Percentiles rank a stretch among this genome's conserved stretches.
Evolutionary conservation across 2,888 invertebrate genomes (phyloP).

Genomic region (Bellardia bayeri): DNA sequence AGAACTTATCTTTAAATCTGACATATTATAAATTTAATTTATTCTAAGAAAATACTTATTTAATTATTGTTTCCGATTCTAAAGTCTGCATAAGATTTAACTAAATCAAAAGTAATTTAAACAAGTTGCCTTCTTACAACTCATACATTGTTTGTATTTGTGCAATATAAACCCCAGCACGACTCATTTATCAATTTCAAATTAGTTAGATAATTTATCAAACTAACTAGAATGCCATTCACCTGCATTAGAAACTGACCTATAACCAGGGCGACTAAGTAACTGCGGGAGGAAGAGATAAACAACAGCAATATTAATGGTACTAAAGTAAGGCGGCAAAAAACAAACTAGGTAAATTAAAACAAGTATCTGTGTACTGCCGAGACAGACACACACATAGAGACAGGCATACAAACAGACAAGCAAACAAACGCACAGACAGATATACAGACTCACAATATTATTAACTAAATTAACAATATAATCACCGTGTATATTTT

Average conservation of each 20-base stretch:
- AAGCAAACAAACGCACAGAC: background rate
- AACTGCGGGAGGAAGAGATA: conserved; percentile 50
- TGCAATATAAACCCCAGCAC: background rate
- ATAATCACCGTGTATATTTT: conserved; percentile 37
- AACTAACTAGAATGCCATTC: conserved; percentile 23
- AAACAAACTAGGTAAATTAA: conserved; percentile 4
- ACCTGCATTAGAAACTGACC: conserved; percentile 27
- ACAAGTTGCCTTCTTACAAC: background rate
- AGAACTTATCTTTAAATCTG: too few species aligned
- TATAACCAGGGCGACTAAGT: conserved; percentile 1
- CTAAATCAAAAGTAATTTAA: background rate
- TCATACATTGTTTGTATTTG: background rate
- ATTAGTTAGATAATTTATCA: conserved; percentile 37
- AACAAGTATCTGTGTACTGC: conserved; percentile 18
- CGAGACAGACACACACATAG: background rate
- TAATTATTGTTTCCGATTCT: too few species aligned
- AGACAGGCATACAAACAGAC: background rate
- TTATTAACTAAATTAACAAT: conserved; percentile 42
- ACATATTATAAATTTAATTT: too few species aligned
- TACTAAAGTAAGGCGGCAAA: conserved; percentile 28
- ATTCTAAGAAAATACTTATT: too few species aligned
- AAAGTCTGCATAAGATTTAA: too few species aligned
- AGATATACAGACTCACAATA: background rate
- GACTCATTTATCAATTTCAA: conserved; percentile 52
- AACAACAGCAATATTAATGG: conserved; percentile 5